A percentile compares a stretch with the other conserved stretches of the same genome.
Evolutionary conservation across 2,888 invertebrate species (phyloP).

Genomic region (Stenodera caucasica): DNA sequence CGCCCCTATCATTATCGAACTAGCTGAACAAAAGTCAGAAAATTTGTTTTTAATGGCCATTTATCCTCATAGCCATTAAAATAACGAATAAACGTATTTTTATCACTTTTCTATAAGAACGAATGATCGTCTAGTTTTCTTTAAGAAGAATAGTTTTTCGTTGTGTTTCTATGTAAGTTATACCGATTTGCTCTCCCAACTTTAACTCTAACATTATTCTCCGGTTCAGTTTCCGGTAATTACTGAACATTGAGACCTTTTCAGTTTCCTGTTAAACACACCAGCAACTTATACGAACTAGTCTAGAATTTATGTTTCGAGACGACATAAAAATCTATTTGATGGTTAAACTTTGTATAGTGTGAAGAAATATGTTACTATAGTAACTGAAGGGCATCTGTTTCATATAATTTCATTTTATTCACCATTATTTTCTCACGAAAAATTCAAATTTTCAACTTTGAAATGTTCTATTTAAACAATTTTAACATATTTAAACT

Average conservation of each 20-base stretch:
- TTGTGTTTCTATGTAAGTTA: conserved; percentile 14
- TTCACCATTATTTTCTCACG: too few relatives aligned
- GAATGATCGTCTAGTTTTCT: conserved; percentile 22
- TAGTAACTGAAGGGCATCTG: not conserved
- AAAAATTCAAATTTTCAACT: too few relatives aligned
- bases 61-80: conserved; percentile 12
- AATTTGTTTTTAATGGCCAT: conserved; percentile 19
- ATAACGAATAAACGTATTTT: not conserved
- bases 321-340: conserved; percentile 43
- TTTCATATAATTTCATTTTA: not conserved
- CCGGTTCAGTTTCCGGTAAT: conserved; percentile 36
- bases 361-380: not conserved
- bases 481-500: not conserved
- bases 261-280: conserved; percentile 39
- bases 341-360: conserved; percentile 38
- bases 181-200: conserved; percentile 18
- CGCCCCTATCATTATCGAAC: conserved; percentile 13
- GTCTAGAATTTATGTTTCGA: conserved; percentile 39
- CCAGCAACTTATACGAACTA: conserved; percentile 21
- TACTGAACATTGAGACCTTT: conserved; percentile 35
- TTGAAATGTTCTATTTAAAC: too few relatives aligned
- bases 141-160: not conserved
- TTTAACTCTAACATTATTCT: conserved; percentile 3
- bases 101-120: not conserved
- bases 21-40: conserved; percentile 2